A percentile compares a stretch with the other conserved stretches of the same genome.
Conservation (phyloP, 2,797 vertebrate species). For the Sebastes dallii region DNA sequence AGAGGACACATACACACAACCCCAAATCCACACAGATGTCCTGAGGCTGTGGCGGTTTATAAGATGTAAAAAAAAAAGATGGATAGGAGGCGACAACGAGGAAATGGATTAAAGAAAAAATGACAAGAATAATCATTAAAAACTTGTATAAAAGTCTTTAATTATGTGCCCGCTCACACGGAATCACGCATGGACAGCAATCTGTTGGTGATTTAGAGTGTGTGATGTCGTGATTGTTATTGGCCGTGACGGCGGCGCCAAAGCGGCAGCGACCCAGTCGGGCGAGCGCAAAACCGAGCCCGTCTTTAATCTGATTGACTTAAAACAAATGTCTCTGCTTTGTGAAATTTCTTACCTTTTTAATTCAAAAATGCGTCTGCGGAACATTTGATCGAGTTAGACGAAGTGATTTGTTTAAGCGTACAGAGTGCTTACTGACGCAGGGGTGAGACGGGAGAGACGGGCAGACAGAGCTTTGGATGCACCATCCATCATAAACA, state of each 20-base stretch:
- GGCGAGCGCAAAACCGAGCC: constrained; percentile 29
- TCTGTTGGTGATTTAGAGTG: constrained; percentile 17
- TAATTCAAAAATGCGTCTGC: constrained; percentile 80
- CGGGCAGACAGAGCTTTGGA: constrained; percentile 55
- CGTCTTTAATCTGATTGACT: constrained; percentile 77
- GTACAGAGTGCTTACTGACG: constrained; percentile 56
- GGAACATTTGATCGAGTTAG: constrained; percentile 76
- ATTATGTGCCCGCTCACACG: constrained; percentile 6
- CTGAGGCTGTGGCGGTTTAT: constrained; percentile 37
- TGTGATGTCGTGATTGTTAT: constrained; percentile 55
- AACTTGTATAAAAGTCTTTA: constrained; percentile 7
- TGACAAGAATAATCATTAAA: constrained; percentile 4
- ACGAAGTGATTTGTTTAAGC: constrained; percentile 76
- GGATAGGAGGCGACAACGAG: neutral
- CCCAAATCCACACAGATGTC: constrained; percentile 47
- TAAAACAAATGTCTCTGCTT: constrained; percentile 78
- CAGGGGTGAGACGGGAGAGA: constrained; percentile 48
- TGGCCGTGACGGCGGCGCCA: constrained; percentile 73
- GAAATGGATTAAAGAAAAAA: neutral
- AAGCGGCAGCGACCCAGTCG: constrained; percentile 37
- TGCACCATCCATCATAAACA: constrained; percentile 78
- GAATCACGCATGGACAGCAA: constrained; percentile 1
- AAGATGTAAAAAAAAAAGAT: constrained; percentile 27
- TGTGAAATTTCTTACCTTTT: constrained; percentile 80
- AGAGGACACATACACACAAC: constrained; percentile 3